A percentile compares a stretch with the other conserved stretches of the same genome.
Conservation (phyloP, 2,888 invertebrate species). For the Leucoptera coffeella region DNA sequence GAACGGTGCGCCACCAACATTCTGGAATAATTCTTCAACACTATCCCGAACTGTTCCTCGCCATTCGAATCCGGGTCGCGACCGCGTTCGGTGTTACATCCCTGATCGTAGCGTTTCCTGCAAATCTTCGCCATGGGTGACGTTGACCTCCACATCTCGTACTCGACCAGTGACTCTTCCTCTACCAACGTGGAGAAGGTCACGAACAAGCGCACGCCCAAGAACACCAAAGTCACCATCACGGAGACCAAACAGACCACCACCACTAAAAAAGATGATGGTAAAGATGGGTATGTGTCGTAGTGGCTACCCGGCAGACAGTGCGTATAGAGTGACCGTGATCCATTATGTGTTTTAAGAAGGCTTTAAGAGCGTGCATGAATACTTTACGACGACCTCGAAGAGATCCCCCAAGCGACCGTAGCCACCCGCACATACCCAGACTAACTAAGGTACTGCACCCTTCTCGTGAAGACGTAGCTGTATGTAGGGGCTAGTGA, state of each 20-base stretch:
- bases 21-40: constrained; percentile 49
- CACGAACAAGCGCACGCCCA: constrained; percentile 71
- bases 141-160: constrained; percentile 83
- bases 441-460: constrained; percentile 44
- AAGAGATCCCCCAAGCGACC: too few relatives aligned
- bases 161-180: constrained; percentile 80
- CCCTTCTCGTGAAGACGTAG: too few relatives aligned
- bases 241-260: constrained; percentile 70
- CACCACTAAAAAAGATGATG: constrained; percentile 59
- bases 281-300: constrained; percentile 90
- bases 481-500: too few relatives aligned
- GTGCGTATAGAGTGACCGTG: constrained; percentile 31
- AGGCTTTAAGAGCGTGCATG: too few relatives aligned
- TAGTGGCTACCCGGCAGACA: constrained; percentile 48
- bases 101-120: constrained; percentile 14
- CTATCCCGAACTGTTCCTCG: constrained; percentile 41
- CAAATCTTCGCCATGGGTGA: constrained; percentile 67
- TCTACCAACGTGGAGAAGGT: constrained; percentile 87
- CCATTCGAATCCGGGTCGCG: constrained; percentile 55
- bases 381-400: too few relatives aligned
- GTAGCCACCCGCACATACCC: constrained; percentile 54
- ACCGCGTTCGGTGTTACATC: constrained; percentile 43
- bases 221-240: constrained; percentile 74
- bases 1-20: constrained; percentile 23
- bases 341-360: too few relatives aligned